Evolutionary conservation across 2,797 vertebrate species (phyloP).

Genomic region (Apodemus agrarius): DNA sequence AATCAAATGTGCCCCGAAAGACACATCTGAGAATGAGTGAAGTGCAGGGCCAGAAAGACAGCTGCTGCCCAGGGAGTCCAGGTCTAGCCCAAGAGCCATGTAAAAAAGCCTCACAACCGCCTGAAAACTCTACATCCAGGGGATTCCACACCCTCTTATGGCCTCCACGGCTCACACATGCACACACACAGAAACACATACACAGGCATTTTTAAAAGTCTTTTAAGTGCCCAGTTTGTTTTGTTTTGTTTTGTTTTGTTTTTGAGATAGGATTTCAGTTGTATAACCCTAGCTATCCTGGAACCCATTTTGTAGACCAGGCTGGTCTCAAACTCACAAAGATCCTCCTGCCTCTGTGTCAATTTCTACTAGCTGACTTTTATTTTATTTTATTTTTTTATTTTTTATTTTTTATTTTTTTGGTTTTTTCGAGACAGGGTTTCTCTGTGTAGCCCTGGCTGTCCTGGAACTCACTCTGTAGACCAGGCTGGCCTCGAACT

Average conservation of each 20-base stretch:
- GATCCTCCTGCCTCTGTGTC: not conserved
- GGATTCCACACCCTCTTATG: not conserved
- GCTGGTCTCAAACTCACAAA: not conserved
- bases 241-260: not conserved
- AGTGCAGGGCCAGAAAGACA: not conserved
- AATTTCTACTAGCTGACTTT: constrained; percentile 39
- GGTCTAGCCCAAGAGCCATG: not conserved
- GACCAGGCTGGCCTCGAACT: no score
- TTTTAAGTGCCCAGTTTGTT: not conserved
- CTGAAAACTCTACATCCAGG: not conserved
- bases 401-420: no score
- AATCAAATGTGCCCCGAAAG: not conserved
- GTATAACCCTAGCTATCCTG: not conserved
- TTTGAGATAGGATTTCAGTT: not conserved
- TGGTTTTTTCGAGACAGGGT: no score
- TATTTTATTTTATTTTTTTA: not conserved
- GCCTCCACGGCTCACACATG: not conserved
- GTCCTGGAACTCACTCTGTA: no score
- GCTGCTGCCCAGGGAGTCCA: not conserved
- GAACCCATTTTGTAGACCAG: not conserved
- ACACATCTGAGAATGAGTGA: not conserved
- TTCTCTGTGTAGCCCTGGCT: no score
- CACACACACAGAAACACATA: not conserved
- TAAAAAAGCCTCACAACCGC: no score
- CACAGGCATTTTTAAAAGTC: not conserved